These are phyloP conservation scores for Pogonocherus hispidulus DNA, from an alignment of 2,888 invertebrate genomes.

Conservation along the genomic window DNA sequence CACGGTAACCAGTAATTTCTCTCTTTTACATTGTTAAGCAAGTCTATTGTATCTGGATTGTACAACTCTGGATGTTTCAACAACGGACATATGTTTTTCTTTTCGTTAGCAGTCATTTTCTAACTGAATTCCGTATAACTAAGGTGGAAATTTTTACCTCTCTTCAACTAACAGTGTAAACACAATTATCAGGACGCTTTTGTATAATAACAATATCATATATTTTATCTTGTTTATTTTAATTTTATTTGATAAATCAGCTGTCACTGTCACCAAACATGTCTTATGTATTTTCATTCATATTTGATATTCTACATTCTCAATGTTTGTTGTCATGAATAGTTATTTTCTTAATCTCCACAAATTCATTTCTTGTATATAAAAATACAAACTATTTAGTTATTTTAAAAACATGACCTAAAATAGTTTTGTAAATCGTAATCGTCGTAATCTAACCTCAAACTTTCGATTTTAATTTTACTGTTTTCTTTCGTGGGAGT, in stretches of 20 bases:
- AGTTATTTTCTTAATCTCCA: not conserved
- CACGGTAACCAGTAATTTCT: constrained; percentile 93
- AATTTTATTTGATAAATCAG: constrained; percentile 25
- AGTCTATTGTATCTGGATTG: constrained; percentile 92
- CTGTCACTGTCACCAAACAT: too few species aligned
- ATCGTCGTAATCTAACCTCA: not conserved
- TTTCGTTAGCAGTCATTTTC: constrained; percentile 45
- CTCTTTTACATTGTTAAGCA: constrained; percentile 87
- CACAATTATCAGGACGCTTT: constrained; percentile 14
- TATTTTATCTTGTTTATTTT: constrained; percentile 31
- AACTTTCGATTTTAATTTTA: not conserved
- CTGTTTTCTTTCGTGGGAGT: not conserved
- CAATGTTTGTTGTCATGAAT: not conserved
- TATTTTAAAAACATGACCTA: constrained; percentile 2
- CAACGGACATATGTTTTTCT: constrained; percentile 76
- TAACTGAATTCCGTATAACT: not conserved
- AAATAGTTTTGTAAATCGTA: not conserved
- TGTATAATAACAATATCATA: constrained; percentile 15
- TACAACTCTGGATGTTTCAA: constrained; percentile 84
- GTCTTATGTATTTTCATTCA: not conserved
- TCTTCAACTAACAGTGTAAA: constrained; percentile 12
- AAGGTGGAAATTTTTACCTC: constrained; percentile 2
- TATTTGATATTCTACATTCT: not conserved
- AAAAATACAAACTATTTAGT: not conserved
- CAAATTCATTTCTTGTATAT: not conserved